These are phyloP conservation scores for Ploceus nigricollis DNA, from an alignment of 2,113 vertebrate species.

Conservation along the genomic window DNA sequence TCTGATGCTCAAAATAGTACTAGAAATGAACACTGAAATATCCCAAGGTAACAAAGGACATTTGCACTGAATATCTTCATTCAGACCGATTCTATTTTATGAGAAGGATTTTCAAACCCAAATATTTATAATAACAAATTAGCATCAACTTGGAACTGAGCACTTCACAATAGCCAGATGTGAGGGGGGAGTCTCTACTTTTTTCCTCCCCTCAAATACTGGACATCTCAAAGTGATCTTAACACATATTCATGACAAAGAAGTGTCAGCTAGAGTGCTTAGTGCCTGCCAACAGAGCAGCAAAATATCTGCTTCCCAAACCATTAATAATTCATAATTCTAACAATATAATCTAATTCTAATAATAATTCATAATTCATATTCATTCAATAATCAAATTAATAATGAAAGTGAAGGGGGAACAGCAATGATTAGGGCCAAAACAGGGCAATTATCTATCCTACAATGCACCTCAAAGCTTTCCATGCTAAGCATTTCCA, in stretches of 20 bases:
- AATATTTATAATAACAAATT: background rate
- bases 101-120: background rate
- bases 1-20: background rate
- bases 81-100: background rate
- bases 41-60: background rate
- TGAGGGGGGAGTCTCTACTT: background rate
- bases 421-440: background rate
- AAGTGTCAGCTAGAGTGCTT: background rate
- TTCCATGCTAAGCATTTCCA: background rate
- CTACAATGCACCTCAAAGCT: background rate
- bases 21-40: background rate
- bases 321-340: background rate
- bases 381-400: background rate
- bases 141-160: background rate
- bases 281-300: background rate
- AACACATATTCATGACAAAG: background rate
- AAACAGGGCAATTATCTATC: background rate
- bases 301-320: background rate
- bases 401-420: background rate
- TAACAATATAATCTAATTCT: too few relatives aligned
- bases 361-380: too few relatives aligned
- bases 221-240: background rate
- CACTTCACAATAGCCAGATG: rapidly evolving
- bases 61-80: background rate
- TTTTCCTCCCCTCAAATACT: background rate